Base-by-base conservation (phyloP, 2,888 invertebrate species). In the Tridacna gigas region DNA sequence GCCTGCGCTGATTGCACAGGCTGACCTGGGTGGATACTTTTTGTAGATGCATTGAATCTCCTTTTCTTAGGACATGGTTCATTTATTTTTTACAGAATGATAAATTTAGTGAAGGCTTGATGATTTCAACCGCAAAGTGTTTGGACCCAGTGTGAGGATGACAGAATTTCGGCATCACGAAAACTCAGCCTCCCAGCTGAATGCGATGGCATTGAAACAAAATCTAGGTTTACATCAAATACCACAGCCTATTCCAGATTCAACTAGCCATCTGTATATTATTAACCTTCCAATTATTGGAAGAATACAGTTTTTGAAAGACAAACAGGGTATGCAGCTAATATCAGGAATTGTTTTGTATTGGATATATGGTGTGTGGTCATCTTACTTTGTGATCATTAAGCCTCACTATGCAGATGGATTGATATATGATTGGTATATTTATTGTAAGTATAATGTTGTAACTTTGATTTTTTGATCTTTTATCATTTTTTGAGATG, bases 291-390 rank as follows among this genome's bases (percentile, higher is more conserved):
- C 87, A 28, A 65, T 79, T n/a, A 7, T 81, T 26, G 87, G 87
- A 37, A 76, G 81, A 25, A 71, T 87, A 25, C 84, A 85, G 51
- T 83, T 83, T 80, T 81, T 87, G 15, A 74, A 83, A 66, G 92
- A 92, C 74, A 84, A 28, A 22, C 79, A 89, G 51, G 94, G 94
- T 0, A 89, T 91, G 13, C 61, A 90, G 77, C 81, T 86, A 60
- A 71, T 91, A n/a, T 82, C 83, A 2, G 84, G 88, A 45, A 89
- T 93, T 26, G 66, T 92, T 11, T 84, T 89, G 15, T 94, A 94
- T 82, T 94, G 94, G 94, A 69, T 93, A 13, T 94, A 93, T 88
- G 94, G 93, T 22, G 90, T 91, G 4, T 91, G 91, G 79, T 88
- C 87, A 5, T 89, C 91, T 9, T 88, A 91, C 60, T 92, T 84